These are phyloP conservation scores for Alectoris magna DNA, from an alignment of 2,797 vertebrate species.

Conservation along the genomic window DNA sequence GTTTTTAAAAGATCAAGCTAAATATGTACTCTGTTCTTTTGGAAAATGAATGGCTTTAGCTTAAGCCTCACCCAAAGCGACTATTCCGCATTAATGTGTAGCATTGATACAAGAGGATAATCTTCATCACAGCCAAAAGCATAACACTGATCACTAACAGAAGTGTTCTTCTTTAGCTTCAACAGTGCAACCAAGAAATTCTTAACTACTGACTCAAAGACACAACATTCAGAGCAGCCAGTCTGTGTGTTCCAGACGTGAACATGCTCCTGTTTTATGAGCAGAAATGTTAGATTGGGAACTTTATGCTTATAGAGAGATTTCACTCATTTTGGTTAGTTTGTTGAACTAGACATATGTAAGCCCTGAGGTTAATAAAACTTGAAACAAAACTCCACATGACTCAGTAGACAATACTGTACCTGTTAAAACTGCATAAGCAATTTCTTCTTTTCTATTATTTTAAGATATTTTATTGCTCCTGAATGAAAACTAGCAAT, in stretches of 20 bases:
- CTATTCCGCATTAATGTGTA: background rate
- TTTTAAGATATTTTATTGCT: background rate
- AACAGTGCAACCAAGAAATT: background rate
- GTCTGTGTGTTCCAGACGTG: constrained; percentile 4
- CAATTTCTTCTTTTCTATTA: background rate
- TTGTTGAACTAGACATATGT: constrained; percentile 59
- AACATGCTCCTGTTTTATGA: constrained; percentile 17
- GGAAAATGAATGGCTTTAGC: background rate
- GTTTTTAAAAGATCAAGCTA: background rate
- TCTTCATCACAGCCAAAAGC: background rate
- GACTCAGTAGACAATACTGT: background rate
- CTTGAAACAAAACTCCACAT: background rate
- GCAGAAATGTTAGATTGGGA: constrained; percentile 38
- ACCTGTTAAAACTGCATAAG: background rate
- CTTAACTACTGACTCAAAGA: constrained; percentile 37
- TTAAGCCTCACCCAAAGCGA: constrained; percentile 3
- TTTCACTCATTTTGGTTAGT: constrained; percentile 41
- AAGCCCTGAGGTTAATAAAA: constrained; percentile 66
- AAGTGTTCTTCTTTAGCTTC: background rate
- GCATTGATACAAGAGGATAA: background rate
- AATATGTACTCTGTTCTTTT: background rate
- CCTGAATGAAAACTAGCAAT: background rate
- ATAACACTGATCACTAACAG: background rate
- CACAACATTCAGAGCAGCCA: constrained; percentile 4
- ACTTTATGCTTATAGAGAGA: constrained; percentile 32